A percentile compares a stretch with the other conserved stretches of the same genome.
Evolutionary conservation across 2,797 vertebrate genomes (phyloP).

Genomic region (Urosaurus nigricauda): DNA sequence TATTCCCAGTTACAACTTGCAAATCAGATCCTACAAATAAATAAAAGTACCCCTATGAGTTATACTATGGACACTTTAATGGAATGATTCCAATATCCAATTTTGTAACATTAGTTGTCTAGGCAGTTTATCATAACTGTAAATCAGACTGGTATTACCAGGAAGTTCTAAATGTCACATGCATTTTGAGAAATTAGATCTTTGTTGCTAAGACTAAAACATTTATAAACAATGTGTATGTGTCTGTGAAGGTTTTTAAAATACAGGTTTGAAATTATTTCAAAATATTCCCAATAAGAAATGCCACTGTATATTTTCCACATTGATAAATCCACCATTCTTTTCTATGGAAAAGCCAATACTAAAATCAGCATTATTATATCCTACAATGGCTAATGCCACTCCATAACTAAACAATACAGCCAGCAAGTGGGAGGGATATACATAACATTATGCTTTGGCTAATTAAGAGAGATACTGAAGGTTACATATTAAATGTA

Average conservation of each 20-base stretch:
- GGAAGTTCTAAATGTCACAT: slow-evolving; percentile 27
- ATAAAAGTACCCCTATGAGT: neutral
- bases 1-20: slow-evolving; percentile 11
- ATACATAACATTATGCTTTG: neutral
- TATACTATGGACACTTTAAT: neutral
- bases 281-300: neutral
- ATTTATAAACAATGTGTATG: slow-evolving; percentile 69
- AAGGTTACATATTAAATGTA: neutral
- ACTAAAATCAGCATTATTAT: too few species aligned
- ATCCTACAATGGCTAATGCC: too few species aligned
- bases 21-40: neutral
- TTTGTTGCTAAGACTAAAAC: slow-evolving; percentile 73
- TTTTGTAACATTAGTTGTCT: neutral
- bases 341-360: too few species aligned
- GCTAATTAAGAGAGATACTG: neutral
- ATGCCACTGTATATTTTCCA: too few species aligned
- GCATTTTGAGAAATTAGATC: slow-evolving; percentile 41
- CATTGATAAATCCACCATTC: too few species aligned
- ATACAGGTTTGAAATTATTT: slow-evolving; percentile 60
- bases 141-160: neutral
- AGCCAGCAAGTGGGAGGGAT: neutral
- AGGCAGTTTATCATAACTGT: neutral
- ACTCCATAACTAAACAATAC: too few species aligned
- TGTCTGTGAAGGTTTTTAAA: slow-evolving; percentile 74
- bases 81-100: neutral